phyloP scores from a whole-genome alignment of 2,888 invertebrate genomes.

The Chrysomela aeneicollis region DNA sequence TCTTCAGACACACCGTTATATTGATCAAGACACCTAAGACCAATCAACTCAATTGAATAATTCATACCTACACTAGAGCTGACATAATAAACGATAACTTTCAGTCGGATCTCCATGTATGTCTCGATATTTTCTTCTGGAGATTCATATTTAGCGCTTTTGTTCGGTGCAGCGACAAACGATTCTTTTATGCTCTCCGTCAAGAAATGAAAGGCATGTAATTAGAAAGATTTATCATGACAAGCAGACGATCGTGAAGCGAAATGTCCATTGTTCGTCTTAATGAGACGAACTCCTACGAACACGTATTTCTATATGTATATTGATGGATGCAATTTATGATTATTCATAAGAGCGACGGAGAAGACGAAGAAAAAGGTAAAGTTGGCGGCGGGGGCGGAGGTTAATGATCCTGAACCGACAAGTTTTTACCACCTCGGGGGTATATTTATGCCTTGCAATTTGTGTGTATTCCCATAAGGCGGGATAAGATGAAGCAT shows the following conservation, averaged over 20 bases:
- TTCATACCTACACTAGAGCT: conserved; percentile 6
- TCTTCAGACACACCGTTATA: not conserved
- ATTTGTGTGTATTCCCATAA: conserved; percentile 34
- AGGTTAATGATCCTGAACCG: conserved; percentile 52
- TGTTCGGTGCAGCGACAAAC: conserved; percentile 3
- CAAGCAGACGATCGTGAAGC: conserved; percentile 36
- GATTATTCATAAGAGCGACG: conserved; percentile 48
- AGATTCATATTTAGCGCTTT: conserved; percentile 12
- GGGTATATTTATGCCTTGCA: conserved; percentile 45
- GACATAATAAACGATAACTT: conserved; percentile 7
- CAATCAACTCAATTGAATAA: not conserved
- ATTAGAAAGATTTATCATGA: conserved; percentile 40
- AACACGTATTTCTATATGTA: conserved; percentile 33
- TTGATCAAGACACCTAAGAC: conserved; percentile 3
- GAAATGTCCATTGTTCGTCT: conserved; percentile 44
- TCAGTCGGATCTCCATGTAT: conserved; percentile 1
- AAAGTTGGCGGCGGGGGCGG: conserved; percentile 38
- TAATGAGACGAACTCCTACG: conserved; percentile 46
- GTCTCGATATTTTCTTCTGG: conserved; percentile 2
- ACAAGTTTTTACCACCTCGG: conserved; percentile 49
- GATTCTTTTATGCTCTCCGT: conserved; percentile 11
- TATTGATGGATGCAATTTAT: conserved; percentile 48
- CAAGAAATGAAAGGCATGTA: conserved; percentile 23
- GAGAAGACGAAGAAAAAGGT: conserved; percentile 21
- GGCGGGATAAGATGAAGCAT: conserved; percentile 30